A percentile compares a stretch with the other conserved stretches of the same genome.
phyloP scores from a whole-genome alignment of 1,140 invertebrate genomes.

The Diabrotica virgifera region DNA sequence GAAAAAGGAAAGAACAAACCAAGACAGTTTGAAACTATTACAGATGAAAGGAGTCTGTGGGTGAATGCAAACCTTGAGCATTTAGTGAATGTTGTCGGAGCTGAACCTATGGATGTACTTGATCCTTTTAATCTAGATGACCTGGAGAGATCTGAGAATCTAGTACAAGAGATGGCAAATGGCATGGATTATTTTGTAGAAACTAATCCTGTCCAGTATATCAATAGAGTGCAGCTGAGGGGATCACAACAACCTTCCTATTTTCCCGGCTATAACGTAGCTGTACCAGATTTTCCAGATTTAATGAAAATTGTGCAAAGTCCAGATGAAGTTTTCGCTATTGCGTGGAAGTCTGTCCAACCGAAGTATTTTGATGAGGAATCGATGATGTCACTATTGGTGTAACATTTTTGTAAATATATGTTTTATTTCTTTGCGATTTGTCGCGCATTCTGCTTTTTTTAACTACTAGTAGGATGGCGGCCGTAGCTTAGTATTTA shows the following conservation, averaged over 20 bases:
- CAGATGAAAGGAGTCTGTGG: constrained; percentile 35
- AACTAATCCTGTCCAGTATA: constrained; percentile 32
- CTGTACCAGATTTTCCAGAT: constrained; percentile 39
- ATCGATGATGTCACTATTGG: constrained; percentile 20
- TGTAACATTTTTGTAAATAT: too few species aligned
- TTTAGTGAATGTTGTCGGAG: constrained; percentile 37
- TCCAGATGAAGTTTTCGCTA: constrained; percentile 38
- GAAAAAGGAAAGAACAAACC: constrained; percentile 17
- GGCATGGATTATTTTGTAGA: constrained; percentile 42
- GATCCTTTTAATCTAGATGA: constrained; percentile 25
- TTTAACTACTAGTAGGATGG: too few species aligned
- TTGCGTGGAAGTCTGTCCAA: constrained; percentile 42
- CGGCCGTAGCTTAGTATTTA: too few species aligned
- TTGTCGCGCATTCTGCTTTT: too few species aligned
- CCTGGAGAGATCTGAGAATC: constrained; percentile 27
- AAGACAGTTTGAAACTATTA: constrained; percentile 27
- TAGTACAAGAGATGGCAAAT: constrained; percentile 28
- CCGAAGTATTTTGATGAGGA: constrained; percentile 42
- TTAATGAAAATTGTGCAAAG: constrained; percentile 34
- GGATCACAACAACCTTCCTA: constrained; percentile 39
- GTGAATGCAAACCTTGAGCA: constrained; percentile 27
- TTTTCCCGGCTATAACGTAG: constrained; percentile 40
- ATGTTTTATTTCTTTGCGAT: too few species aligned
- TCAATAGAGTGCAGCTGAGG: constrained; percentile 41
- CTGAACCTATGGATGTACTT: constrained; percentile 29